A percentile compares a stretch with the other conserved stretches of the same genome.
phyloP scores from a whole-genome alignment of 2,888 invertebrate species.

The Tetropium fuscum region DNA sequence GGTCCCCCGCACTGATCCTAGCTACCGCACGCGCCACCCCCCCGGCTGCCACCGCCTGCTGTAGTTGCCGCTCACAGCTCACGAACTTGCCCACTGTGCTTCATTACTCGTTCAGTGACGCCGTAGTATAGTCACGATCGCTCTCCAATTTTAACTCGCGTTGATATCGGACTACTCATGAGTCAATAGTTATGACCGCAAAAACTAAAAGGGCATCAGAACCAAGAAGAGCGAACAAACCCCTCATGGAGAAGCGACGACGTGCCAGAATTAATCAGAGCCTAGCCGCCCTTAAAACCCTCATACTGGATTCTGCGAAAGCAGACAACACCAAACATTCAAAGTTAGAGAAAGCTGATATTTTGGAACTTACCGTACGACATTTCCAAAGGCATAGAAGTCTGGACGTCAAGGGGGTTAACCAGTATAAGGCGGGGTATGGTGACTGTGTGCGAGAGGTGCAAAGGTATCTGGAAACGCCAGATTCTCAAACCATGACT shows the following conservation, averaged over 20 bases:
- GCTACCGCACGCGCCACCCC: conserved; percentile 60
- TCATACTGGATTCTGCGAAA: conserved; percentile 78
- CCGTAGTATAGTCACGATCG: conserved; percentile 37
- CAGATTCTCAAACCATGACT: conserved; percentile 72
- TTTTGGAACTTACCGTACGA: conserved; percentile 84
- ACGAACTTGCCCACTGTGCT: conserved; percentile 43
- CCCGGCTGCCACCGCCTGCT: conserved; percentile 46
- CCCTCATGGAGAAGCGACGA: conserved; percentile 82
- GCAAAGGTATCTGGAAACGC: conserved; percentile 71
- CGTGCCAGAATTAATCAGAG: conserved; percentile 81
- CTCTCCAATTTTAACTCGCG: conserved; percentile 9
- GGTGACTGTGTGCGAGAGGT: conserved; percentile 76
- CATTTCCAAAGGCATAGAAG: conserved; percentile 83
- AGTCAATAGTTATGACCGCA: conserved; percentile 58
- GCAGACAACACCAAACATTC: conserved; percentile 79
- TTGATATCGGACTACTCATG: conserved; percentile 16
- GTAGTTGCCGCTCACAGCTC: conserved; percentile 33
- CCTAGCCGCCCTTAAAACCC: conserved; percentile 77
- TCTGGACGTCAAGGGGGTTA: conserved; percentile 72
- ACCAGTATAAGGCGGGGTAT: conserved; percentile 76
- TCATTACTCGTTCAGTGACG: conserved; percentile 47
- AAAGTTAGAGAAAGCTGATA: conserved; percentile 88
- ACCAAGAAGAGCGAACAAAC: conserved; percentile 77
- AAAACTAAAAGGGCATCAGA: conserved; percentile 60
- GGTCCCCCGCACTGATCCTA: conserved; percentile 54